Percentiles rank a stretch among this genome's conserved stretches.
phyloP scores from a whole-genome alignment of 2,113 vertebrate genomes.

The Catharus bicknelli region DNA sequence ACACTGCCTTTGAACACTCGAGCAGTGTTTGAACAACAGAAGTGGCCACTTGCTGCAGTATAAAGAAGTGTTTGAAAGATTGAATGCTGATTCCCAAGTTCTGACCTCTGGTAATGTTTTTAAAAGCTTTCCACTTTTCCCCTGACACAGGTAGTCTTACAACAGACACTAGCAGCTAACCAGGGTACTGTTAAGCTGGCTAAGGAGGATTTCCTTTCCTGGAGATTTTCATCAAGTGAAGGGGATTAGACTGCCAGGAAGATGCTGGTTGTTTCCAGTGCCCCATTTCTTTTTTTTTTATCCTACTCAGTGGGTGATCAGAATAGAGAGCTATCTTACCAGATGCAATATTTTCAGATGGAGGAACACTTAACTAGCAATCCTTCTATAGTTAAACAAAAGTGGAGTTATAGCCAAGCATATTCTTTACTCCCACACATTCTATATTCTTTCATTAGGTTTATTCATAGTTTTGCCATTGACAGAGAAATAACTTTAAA shows the following conservation, averaged over 20 bases:
- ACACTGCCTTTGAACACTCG: neutral
- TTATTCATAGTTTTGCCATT: slow-evolving; percentile 64
- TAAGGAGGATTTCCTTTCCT: neutral
- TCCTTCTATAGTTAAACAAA: slow-evolving; percentile 18
- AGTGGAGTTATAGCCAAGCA: slow-evolving; percentile 34
- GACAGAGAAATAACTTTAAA: slow-evolving; percentile 61
- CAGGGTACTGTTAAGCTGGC: neutral
- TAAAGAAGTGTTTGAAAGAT: neutral
- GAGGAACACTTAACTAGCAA: slow-evolving; percentile 11
- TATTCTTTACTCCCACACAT: slow-evolving; percentile 39
- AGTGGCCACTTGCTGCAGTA: neutral
- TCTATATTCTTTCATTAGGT: slow-evolving; percentile 51
- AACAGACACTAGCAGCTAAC: neutral
- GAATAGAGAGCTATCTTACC: neutral
- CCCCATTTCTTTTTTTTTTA: neutral
- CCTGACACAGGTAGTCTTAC: neutral
- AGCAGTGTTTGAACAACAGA: neutral
- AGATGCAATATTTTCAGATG: slow-evolving; percentile 16
- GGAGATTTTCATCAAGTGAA: neutral
- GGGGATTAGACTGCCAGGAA: neutral
- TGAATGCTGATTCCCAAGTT: neutral
- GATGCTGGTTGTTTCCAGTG: neutral
- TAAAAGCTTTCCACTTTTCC: neutral
- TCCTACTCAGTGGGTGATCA: neutral
- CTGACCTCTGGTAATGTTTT: neutral